phyloP scores from a whole-genome alignment of 1,140 invertebrate species.

The Riptortus pedestris region DNA sequence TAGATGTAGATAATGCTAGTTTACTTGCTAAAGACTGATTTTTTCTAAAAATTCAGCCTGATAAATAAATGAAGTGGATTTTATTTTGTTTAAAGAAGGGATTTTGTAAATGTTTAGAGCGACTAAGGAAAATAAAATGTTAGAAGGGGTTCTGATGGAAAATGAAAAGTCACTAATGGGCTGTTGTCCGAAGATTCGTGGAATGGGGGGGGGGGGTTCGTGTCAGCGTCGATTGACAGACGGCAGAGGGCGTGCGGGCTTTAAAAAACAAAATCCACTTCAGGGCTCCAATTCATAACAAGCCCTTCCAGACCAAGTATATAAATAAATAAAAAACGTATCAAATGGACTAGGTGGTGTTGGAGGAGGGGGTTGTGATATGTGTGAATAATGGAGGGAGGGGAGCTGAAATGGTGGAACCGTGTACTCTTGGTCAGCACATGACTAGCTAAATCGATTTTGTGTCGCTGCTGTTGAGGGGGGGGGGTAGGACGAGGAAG shows the following conservation, averaged over 20 bases:
- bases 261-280: constrained; percentile 9
- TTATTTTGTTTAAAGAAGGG: no score
- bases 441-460: constrained; percentile 8
- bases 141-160: not conserved
- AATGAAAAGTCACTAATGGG: constrained; percentile 6
- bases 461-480: not conserved
- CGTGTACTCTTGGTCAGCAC: constrained; percentile 9
- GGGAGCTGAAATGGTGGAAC: constrained; percentile 7
- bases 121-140: constrained; percentile 13
- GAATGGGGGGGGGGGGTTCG: no score
- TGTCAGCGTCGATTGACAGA: constrained; percentile 13
- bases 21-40: no score
- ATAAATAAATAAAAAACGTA: constrained; percentile 12
- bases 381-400: constrained; percentile 10
- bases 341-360: constrained; percentile 13
- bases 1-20: no score
- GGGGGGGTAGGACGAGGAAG: no score
- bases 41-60: no score
- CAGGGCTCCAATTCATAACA: constrained; percentile 6
- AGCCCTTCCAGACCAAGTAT: constrained; percentile 9
- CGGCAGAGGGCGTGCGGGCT: constrained; percentile 3
- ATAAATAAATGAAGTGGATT: no score
- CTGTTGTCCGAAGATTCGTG: not conserved
- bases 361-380: constrained; percentile 4
- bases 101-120: no score